These are phyloP conservation scores for Drosophila trichaetosa DNA, from an alignment of 2,888 invertebrate genomes.

Conservation along the genomic window DNA sequence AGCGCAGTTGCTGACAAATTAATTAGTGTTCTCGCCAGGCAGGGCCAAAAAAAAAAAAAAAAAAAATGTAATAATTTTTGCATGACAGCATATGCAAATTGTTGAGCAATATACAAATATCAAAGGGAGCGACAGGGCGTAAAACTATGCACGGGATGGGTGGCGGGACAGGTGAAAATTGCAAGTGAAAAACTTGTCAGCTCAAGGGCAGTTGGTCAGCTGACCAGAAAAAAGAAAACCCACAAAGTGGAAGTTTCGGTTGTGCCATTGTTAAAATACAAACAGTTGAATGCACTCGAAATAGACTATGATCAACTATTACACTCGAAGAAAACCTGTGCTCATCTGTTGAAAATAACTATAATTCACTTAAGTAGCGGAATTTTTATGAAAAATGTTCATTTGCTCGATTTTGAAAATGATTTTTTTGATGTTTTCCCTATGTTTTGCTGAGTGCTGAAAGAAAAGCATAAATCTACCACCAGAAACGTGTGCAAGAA, in stretches of 20 bases:
- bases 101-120: conserved; percentile 43
- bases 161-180: conserved; percentile 41
- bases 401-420: not conserved
- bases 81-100: conserved; percentile 81
- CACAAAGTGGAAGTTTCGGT: conserved; percentile 5
- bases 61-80: conserved; percentile 73
- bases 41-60: conserved; percentile 25
- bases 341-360: not conserved
- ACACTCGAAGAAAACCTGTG: not conserved
- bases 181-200: conserved; percentile 32
- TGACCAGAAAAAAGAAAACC: conserved; percentile 32
- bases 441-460: not conserved
- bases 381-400: not conserved
- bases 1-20: conserved; percentile 53
- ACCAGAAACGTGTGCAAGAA: conserved; percentile 3
- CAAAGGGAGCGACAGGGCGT: conserved; percentile 71
- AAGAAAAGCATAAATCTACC: conserved; percentile 6
- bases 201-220: conserved; percentile 79
- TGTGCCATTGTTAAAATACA: conserved; percentile 71
- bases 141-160: conserved; percentile 32
- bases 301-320: not conserved
- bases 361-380: not conserved
- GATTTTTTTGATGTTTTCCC: not conserved
- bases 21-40: conserved; percentile 57
- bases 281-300: conserved; percentile 73